These are phyloP conservation scores for Folsomia manolachei DNA, from an alignment of 2,888 invertebrate species.

Conservation along the genomic window DNA sequence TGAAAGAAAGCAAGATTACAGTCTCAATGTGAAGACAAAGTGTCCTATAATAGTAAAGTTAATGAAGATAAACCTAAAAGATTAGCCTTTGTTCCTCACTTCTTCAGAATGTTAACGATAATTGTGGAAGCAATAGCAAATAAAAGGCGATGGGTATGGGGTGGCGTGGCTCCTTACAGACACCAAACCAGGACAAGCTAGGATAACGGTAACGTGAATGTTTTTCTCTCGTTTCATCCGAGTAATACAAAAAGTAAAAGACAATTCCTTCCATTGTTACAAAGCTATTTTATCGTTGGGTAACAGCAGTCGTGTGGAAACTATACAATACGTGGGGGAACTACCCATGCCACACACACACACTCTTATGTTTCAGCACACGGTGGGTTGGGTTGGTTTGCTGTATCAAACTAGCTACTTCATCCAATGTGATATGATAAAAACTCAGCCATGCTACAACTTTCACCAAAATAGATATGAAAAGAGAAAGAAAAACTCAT, in stretches of 20 bases:
- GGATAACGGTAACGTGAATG: neutral
- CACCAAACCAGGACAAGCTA: too few species aligned
- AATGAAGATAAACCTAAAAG: constrained; percentile 18
- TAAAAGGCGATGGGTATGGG: constrained; percentile 10
- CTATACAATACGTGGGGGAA: neutral
- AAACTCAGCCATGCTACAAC: neutral
- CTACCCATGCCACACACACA: constrained; percentile 5
- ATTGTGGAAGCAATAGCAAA: constrained; percentile 4
- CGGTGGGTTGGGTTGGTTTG: too few species aligned
- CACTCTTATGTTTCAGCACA: neutral
- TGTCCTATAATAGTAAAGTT: constrained; percentile 9
- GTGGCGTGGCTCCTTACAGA: neutral
- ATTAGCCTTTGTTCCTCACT: constrained; percentile 17
- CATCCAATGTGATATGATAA: too few species aligned
- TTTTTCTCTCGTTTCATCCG: constrained; percentile 16
- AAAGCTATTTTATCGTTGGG: neutral
- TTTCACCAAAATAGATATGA: neutral
- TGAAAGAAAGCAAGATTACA: neutral
- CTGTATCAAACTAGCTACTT: too few species aligned
- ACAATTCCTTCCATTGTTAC: constrained; percentile 11
- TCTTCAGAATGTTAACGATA: constrained; percentile 18
- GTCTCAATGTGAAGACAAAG: neutral
- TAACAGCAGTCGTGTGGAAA: neutral
- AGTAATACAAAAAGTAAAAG: constrained; percentile 18
- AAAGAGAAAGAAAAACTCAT: neutral